Base-by-base conservation (phyloP, 2,888 invertebrate species). In the Nasonia oneida region DNA sequence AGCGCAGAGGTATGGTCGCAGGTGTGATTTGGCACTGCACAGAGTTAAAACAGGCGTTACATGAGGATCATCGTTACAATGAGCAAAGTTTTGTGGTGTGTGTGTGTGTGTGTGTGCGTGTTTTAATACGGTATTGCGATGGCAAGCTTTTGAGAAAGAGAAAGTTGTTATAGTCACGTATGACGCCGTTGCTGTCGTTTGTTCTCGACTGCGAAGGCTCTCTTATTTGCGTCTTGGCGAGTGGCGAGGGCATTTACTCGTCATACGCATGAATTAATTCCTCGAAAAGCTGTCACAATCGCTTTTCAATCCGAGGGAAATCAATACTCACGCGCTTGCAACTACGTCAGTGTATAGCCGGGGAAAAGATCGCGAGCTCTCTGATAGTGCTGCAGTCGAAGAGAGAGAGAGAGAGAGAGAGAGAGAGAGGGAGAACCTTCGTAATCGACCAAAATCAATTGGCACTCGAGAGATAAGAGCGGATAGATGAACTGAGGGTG, bases 11-110 rank as follows among this genome's bases (percentile, higher is more conserved):
- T 87, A 85, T 83, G 87, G 87, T 87, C 80, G 85, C 85, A 87
- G 87, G 70, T 82, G 85, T 83, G 80, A 85, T 82, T 86, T 87
- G 87, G 84, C 87, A 87, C 87, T 87, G 87, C 85, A 85, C 83
- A 87, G 67, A 87, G 73, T 85, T 83, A 87, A 87, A 87, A 84
- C 67, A 86, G 53, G 67, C 83, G 83, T 84, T 86, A 85, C 29
- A 85, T 85, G 83, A 87, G 64, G 79, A 82, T 79, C 82, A 84
- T 57, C 76, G 77, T 83, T 77, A 67, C 37, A 71, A 78, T 71
- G 83, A 73, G 61, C 42, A 64, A 61, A 76, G 33, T 80, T 61
- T 61, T 76, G 64, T 12, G 42, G 23, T 64, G 29, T 57, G 42
- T 33, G n/a, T n/a, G 3, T 75, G 39, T 42, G 61, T 76, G 33